Conservation (phyloP, 1,140 invertebrate species). For the Coptotermes formosanus region DNA sequence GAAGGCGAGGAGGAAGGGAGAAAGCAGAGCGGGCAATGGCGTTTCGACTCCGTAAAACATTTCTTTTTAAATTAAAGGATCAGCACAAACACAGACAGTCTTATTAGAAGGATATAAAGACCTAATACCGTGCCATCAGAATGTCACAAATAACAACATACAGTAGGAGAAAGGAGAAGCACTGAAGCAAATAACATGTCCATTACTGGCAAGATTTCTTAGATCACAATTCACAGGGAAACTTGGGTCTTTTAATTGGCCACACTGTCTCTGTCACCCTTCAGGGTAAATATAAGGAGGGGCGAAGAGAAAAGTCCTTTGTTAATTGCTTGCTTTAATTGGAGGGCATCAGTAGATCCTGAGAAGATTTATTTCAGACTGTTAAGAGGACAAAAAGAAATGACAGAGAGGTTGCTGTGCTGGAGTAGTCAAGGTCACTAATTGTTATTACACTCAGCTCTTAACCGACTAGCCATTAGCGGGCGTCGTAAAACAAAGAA, state of each 20-base stretch:
- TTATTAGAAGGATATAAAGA: constrained; percentile 1
- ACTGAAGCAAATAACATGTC: constrained; percentile 14
- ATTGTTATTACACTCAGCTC: neutral
- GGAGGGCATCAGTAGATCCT: neutral
- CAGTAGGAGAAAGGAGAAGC: neutral
- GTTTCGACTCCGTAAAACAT: neutral
- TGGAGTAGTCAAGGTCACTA: neutral
- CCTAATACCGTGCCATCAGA: neutral
- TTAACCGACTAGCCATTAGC: no score
- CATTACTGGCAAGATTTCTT: constrained; percentile 14
- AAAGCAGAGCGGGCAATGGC: neutral
- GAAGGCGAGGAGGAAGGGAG: neutral
- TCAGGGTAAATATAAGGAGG: neutral
- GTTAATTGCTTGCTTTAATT: constrained; percentile 14
- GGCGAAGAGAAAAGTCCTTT: neutral
- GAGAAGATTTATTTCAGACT: neutral
- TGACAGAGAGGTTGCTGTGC: neutral
- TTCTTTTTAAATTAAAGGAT: constrained; percentile 16
- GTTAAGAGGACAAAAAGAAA: neutral
- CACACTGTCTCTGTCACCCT: constrained; percentile 3
- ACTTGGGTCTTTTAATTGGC: neutral
- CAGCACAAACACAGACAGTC: constrained; percentile 6
- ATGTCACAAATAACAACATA: neutral
- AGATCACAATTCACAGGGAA: constrained; percentile 20
- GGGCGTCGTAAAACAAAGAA: no score